Conservation (phyloP, 2,797 vertebrate genomes). For the Channallabes apus region DNA sequence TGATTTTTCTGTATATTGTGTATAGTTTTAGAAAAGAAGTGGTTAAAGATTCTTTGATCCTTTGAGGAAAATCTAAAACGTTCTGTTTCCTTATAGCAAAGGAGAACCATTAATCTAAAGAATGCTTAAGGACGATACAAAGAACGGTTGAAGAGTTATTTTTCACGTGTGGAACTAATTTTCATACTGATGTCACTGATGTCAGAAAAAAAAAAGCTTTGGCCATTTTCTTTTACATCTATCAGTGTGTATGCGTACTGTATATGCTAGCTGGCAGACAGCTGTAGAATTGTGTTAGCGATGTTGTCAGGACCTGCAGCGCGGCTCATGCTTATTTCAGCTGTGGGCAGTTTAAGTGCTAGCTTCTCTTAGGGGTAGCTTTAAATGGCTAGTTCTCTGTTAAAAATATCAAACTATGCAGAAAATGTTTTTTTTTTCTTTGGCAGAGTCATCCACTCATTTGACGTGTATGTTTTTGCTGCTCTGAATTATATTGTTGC, state of each 20-base stretch:
- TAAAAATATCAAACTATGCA: slow-evolving; percentile 32
- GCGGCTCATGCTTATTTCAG: slow-evolving; percentile 5
- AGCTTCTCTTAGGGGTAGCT: slow-evolving; percentile 5
- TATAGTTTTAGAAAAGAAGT: background rate
- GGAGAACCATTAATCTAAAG: background rate
- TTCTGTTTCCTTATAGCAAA: background rate
- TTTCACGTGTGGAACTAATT: background rate
- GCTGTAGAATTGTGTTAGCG: background rate
- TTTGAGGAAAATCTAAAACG: background rate
- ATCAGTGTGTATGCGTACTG: background rate
- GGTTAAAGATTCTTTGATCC: background rate
- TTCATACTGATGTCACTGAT: background rate
- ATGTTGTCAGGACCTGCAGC: background rate
- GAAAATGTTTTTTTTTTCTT: slow-evolving; percentile 5
- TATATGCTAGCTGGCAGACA: background rate
- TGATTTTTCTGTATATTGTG: background rate
- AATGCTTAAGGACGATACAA: background rate
- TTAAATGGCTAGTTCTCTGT: slow-evolving; percentile 16
- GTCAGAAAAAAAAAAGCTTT: background rate
- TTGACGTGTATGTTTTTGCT: background rate
- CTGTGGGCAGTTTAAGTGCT: slow-evolving; percentile 34
- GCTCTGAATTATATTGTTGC: background rate
- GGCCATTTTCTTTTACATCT: background rate
- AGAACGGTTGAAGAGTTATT: background rate
- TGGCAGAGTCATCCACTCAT: background rate